Evolutionary conservation across 1,140 invertebrate species (phyloP).

Genomic region (Philopotamus ludificatus): DNA sequence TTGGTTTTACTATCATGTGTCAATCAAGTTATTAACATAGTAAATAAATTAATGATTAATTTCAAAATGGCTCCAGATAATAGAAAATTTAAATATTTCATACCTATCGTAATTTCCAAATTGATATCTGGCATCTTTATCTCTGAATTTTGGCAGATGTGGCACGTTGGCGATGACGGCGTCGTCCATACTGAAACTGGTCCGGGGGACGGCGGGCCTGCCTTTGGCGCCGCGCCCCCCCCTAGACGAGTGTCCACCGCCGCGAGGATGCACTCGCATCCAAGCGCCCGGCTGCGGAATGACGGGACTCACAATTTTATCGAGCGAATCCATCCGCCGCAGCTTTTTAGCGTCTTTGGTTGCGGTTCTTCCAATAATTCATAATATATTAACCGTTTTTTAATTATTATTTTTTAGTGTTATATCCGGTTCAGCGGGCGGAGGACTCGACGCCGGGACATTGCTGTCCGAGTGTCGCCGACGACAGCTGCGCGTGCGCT

Average conservation of each 20-base stretch:
- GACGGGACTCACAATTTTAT: constrained; percentile 91
- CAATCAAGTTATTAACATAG: too few relatives aligned
- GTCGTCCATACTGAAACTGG: constrained; percentile 45
- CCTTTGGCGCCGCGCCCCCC: constrained; percentile 45
- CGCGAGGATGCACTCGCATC: constrained; percentile 54
- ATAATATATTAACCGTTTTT: too few relatives aligned
- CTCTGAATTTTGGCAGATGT: constrained; percentile 68
- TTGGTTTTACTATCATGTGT: too few relatives aligned
- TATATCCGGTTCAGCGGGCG: not conserved
- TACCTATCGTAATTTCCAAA: constrained; percentile 94
- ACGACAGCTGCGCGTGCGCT: constrained; percentile 58
- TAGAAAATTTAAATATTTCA: too few relatives aligned
- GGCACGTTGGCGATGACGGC: constrained; percentile 44
- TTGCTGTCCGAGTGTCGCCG: constrained; percentile 59
- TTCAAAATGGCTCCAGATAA: too few relatives aligned
- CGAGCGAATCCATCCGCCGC: constrained; percentile 68
- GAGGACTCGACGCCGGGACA: constrained; percentile 1
- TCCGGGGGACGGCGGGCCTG: constrained; percentile 45
- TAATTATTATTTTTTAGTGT: too few relatives aligned
- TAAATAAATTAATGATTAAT: too few relatives aligned
- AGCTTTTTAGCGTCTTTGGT: constrained; percentile 60
- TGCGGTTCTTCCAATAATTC: too few relatives aligned
- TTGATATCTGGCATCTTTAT: constrained; percentile 77
- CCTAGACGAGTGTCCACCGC: constrained; percentile 12
- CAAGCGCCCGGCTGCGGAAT: constrained; percentile 84